Percentiles rank a stretch among this genome's conserved stretches.
phyloP scores from a whole-genome alignment of 2,113 vertebrate species.

The Rhinichthys klamathensis region DNA sequence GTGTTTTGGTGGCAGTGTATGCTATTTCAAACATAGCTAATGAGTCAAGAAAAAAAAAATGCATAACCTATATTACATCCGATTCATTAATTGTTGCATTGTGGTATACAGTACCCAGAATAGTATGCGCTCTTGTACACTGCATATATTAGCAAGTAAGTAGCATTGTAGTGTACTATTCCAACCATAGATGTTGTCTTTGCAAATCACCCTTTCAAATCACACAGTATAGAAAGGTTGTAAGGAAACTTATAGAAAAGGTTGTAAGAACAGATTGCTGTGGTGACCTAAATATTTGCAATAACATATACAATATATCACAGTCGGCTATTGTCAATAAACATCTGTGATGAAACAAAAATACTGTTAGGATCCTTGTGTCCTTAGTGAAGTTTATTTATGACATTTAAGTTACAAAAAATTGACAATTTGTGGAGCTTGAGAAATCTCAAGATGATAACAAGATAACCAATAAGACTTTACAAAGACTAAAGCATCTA shows the following conservation, averaged over 20 bases:
- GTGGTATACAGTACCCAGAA: background rate
- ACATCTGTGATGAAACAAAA: background rate
- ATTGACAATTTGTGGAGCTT: constrained; percentile 9
- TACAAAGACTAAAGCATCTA: constrained; percentile 31
- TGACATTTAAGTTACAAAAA: constrained; percentile 37
- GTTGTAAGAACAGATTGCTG: background rate
- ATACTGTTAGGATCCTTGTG: background rate
- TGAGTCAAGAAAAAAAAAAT: background rate
- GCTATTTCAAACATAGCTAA: background rate
- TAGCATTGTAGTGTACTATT: background rate
- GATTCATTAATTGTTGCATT: background rate
- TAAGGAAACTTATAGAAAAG: background rate
- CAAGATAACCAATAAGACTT: background rate
- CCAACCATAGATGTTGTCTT: background rate
- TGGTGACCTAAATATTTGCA: background rate
- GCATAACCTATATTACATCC: background rate
- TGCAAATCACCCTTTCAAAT: background rate
- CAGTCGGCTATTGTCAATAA: background rate
- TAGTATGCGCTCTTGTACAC: background rate
- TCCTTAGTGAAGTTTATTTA: constrained; percentile 43
- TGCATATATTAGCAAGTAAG: background rate
- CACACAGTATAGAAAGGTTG: background rate
- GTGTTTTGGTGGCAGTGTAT: background rate
- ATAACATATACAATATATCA: background rate
- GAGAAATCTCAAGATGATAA: constrained; percentile 19